Evolutionary conservation across 2,797 vertebrate species (phyloP).

Genomic region (Falco berigora): DNA sequence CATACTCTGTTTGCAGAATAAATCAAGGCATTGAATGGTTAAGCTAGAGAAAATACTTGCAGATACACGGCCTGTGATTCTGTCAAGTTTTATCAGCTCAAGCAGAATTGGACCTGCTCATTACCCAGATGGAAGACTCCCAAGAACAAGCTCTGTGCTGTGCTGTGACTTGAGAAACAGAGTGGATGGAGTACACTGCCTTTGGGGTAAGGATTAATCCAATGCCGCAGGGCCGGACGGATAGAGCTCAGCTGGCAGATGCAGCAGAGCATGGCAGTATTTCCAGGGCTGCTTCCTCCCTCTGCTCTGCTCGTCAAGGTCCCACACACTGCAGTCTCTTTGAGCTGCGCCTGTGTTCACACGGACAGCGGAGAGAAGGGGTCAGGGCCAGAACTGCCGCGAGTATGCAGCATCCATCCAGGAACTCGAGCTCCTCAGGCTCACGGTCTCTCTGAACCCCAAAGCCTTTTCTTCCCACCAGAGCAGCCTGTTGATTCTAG

Average conservation of each 20-base stretch:
- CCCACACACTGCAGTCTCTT: not conserved
- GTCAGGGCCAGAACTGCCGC: not conserved
- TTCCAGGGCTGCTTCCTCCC: not conserved
- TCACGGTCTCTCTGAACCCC: not conserved
- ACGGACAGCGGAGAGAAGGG: not conserved
- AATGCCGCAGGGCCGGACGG: fast-evolving
- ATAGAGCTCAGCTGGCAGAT: not conserved
- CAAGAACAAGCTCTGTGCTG: not conserved
- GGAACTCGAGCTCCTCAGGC: fast-evolving
- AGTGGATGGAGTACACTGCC: not conserved
- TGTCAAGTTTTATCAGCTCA: not conserved
- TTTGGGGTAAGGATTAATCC: not conserved
- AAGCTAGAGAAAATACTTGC: not conserved
- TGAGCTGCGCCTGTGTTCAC: not conserved
- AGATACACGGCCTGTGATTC: not conserved
- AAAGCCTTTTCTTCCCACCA: not conserved
- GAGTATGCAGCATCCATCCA: fast-evolving
- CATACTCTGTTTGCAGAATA: not conserved
- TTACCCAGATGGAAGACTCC: not conserved
- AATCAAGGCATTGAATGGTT: not conserved
- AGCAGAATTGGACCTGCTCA: not conserved
- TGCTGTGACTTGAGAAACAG: not conserved
- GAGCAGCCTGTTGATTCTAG: not conserved
- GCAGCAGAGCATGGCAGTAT: not conserved
- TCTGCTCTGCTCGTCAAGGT: not conserved